Evolutionary conservation across 2,888 invertebrate species (phyloP).

Genomic region (Myopa tessellatipennis): DNA sequence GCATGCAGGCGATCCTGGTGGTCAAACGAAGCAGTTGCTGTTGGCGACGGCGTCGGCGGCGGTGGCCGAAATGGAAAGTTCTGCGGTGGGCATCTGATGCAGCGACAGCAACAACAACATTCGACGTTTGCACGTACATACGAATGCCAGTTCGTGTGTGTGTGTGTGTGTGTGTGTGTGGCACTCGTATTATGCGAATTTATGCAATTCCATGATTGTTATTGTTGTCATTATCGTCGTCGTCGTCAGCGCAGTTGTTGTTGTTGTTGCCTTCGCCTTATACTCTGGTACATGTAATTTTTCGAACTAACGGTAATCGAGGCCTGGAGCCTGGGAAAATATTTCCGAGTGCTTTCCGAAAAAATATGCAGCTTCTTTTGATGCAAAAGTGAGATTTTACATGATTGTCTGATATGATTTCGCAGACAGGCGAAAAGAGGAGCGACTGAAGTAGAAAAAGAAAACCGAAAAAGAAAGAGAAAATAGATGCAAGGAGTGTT

Average conservation of each 20-base stretch:
- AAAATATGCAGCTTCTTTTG: neutral
- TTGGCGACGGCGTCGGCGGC: neutral
- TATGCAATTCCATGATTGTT: constrained; percentile 13
- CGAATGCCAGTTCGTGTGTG: neutral
- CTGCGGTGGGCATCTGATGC: neutral
- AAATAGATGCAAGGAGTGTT: neutral
- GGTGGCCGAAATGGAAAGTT: constrained; percentile 16
- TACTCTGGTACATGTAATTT: neutral
- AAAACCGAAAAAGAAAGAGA: neutral
- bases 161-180: neutral
- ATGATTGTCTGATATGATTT: neutral
- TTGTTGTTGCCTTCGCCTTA: neutral
- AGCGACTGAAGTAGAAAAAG: too few relatives aligned
- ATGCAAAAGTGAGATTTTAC: neutral
- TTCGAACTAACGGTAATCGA: constrained; percentile 5
- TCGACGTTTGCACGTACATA: neutral
- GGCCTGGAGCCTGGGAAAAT: constrained; percentile 15
- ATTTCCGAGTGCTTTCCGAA: neutral
- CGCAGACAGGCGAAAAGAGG: too few relatives aligned
- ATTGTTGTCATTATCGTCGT: constrained; percentile 12
- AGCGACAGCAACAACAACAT: neutral
- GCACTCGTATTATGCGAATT: constrained; percentile 21
- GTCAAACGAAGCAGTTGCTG: constrained; percentile 1
- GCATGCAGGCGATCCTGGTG: neutral
- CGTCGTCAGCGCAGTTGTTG: neutral